Conservation (phyloP, 2,888 invertebrate genomes). For the Drosophila formosana region DNA sequence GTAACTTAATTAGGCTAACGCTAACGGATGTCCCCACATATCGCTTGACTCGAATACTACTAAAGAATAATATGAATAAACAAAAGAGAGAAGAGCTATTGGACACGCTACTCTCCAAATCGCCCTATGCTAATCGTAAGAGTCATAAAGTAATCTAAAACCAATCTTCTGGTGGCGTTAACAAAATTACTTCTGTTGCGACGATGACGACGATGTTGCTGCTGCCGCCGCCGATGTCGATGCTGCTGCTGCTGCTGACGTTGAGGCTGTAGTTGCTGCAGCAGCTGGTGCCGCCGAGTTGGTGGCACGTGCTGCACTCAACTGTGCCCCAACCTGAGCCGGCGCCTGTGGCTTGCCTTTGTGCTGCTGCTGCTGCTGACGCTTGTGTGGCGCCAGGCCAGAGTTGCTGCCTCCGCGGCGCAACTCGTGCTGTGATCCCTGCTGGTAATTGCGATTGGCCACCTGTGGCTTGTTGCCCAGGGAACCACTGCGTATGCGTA, state of each 20-base stretch:
- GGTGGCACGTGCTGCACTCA: conserved; percentile 56
- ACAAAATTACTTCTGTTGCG: conserved; percentile 66
- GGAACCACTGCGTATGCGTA: conserved; percentile 84
- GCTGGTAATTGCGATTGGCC: conserved; percentile 83
- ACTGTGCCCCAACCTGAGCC: conserved; percentile 63
- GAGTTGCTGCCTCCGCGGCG: conserved; percentile 83
- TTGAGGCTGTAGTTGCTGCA: conserved; percentile 29
- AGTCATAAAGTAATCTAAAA: conserved; percentile 62
- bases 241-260: conserved; percentile 11
- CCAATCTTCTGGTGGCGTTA: conserved; percentile 45
- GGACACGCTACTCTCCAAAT: conserved; percentile 15
- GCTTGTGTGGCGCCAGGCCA: conserved; percentile 75
- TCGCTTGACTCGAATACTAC: conserved; percentile 70
- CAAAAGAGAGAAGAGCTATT: conserved; percentile 61
- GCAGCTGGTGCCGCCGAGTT: conserved; percentile 43
- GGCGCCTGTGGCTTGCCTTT: conserved; percentile 64
- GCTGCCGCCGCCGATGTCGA: conserved; percentile 32
- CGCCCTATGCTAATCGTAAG: conserved; percentile 51
- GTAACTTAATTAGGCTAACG: conserved; percentile 72
- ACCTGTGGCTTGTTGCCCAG: conserved; percentile 84
- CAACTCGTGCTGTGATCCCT: conserved; percentile 80
- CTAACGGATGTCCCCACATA: conserved; percentile 65
- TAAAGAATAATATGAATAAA: conserved; percentile 59
- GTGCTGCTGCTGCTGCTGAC: conserved; percentile 65
- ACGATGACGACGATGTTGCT: conserved; percentile 50